Evolutionary conservation across 30 jellyfish, hydroid and myxozoan species (phyloP), one percentile per base, ranked within the genome.

Genomic region (Chrysaora quinquecirrha): DNA sequence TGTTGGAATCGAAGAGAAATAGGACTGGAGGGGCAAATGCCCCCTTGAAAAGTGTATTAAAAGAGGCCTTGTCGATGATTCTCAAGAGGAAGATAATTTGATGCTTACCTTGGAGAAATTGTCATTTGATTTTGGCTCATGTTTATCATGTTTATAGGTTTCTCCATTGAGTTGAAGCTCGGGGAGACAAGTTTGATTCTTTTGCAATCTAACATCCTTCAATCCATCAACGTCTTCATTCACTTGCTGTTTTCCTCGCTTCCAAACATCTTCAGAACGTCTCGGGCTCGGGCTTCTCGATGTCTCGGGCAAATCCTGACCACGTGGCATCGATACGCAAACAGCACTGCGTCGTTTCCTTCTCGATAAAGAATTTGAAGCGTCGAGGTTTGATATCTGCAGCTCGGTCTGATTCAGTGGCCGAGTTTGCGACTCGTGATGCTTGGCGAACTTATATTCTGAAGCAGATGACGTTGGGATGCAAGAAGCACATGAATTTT

Each of bases 281-380:
- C n/a, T 38, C 14, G 6, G 54, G 14, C 14, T 14, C 11, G 54
- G 54, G 14, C 14, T 38, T 52, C 56, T 82, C 34, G 54, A 49
- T 7, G 92, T n/a, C 31, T 63, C 48, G 9, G 80, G 65, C 30
- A 82, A 27, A 38, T 32, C 56, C 22, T 69, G 47, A 4, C 85
- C 79, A 27, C 69, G 1, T 1, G 80, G 85, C 92, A 82, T 82
- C 64, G 92, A 82, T 34, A 34, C 2, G 35, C 92, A 82, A 0
- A 82, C 85, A 34, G 85, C 92, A 58, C 85, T 82, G 11, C 92
- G 92, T 23, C 92, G 70, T 21, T 56, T 65, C 58, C 90, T 69
- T 30, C n/a, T 62, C 30, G 28, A 46, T 63, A 47, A 35, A 6
- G 73, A 54, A 32, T 58, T 25, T 54, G 22, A 33, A 48, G 75